Evolutionary conservation across 2,113 vertebrate genomes (phyloP).

Genomic region (Thomomys bottae): DNA sequence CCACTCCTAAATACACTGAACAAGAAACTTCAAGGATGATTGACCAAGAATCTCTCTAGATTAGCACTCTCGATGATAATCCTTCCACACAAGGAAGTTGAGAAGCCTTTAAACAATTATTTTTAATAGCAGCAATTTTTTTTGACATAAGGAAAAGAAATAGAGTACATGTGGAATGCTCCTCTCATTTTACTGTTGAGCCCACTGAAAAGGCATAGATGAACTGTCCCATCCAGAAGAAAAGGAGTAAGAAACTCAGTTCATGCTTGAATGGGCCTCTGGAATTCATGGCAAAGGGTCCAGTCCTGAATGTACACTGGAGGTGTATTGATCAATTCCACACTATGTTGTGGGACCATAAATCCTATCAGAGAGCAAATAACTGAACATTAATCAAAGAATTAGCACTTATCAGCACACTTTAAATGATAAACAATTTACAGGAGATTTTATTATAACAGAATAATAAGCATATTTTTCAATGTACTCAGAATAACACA

Average conservation of each 20-base stretch:
- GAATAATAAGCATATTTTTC: neutral
- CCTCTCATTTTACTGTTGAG: neutral
- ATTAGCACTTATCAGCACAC: neutral
- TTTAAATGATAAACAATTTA: neutral
- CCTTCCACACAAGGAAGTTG: neutral
- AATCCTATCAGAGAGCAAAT: neutral
- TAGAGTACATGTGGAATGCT: neutral
- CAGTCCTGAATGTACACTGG: neutral
- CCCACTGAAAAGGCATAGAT: neutral
- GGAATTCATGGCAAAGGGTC: neutral
- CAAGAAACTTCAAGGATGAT: neutral
- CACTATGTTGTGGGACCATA: neutral
- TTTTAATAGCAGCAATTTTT: neutral
- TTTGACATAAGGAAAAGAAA: neutral
- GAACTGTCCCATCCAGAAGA: neutral
- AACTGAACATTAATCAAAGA: conserved; percentile 3
- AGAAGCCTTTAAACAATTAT: neutral
- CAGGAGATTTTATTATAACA: neutral
- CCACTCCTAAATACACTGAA: neutral
- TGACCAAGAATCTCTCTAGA: neutral
- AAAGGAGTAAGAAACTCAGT: neutral
- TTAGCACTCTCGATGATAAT: neutral
- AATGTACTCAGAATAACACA: neutral
- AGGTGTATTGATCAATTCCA: conserved; percentile 27
- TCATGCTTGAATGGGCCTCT: neutral